These are phyloP conservation scores for Marisa cornuarietis DNA, from an alignment of 1,140 invertebrate species.

Conservation along the genomic window DNA sequence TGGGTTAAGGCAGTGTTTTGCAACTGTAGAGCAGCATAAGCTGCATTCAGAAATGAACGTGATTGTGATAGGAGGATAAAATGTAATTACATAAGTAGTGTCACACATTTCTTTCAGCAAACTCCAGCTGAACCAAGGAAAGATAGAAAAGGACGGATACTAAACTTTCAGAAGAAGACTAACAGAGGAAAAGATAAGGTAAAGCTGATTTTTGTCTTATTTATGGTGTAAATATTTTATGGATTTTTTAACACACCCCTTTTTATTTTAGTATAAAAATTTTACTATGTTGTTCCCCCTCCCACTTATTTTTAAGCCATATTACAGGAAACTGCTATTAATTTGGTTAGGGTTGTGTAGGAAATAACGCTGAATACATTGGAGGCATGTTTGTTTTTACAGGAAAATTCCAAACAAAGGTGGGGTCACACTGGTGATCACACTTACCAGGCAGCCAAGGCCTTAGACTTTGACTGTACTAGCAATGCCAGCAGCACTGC, in stretches of 20 bases:
- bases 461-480: conserved; percentile 57
- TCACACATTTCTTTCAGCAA: conserved; percentile 30
- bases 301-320: neutral
- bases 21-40: too few relatives aligned
- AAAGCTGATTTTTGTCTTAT: neutral
- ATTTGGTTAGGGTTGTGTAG: neutral
- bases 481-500: conserved; percentile 41
- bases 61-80: neutral
- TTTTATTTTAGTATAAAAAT: too few relatives aligned
- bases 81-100: neutral
- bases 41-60: neutral
- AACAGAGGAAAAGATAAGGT: conserved; percentile 22
- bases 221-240: neutral
- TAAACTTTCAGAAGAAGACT: conserved; percentile 34
- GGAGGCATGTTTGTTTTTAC: conserved; percentile 1
- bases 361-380: neutral
- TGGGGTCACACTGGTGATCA: conserved; percentile 28
- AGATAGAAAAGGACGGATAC: conserved; percentile 47
- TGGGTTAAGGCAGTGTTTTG: neutral
- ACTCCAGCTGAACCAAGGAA: conserved; percentile 52
- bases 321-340: conserved; percentile 1
- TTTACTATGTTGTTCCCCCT: too few relatives aligned
- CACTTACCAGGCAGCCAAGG: conserved; percentile 46
- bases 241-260: too few relatives aligned
- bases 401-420: conserved; percentile 42